A percentile compares a stretch with the other conserved stretches of the same genome.
Conservation (phyloP, 1,140 invertebrate species). For the Aphaenogaster ashmeadi region DNA sequence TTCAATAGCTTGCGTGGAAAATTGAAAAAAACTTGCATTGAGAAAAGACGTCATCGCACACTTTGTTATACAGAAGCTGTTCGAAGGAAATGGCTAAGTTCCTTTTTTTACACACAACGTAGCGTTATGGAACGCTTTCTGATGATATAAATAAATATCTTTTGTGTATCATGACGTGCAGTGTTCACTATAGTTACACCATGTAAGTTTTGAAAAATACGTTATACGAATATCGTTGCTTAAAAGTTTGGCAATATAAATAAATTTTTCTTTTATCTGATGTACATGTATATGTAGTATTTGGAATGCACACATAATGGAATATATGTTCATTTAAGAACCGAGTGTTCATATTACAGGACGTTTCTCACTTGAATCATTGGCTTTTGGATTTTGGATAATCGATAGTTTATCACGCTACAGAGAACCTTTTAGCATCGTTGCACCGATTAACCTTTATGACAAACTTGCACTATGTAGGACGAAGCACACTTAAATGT, state of each 20-base stretch:
- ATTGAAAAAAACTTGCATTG: background rate
- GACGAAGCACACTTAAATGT: constrained; percentile 58
- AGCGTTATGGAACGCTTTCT: background rate
- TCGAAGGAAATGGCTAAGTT: background rate
- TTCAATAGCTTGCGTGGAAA: background rate
- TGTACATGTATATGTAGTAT: background rate
- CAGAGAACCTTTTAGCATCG: constrained; percentile 68
- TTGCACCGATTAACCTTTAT: constrained; percentile 76
- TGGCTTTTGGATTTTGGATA: constrained; percentile 61
- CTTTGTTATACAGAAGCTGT: constrained; percentile 12
- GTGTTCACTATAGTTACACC: background rate
- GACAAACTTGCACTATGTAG: constrained; percentile 49
- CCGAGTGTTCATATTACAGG: background rate
- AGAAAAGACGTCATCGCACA: constrained; percentile 21
- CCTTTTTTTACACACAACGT: constrained; percentile 16
- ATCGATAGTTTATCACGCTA: constrained; percentile 70
- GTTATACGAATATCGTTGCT: background rate
- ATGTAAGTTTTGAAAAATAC: background rate
- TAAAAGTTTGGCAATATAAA: background rate
- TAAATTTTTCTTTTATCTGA: background rate
- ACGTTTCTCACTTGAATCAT: constrained; percentile 17
- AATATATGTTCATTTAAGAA: background rate
- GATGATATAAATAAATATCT: constrained; percentile 44
- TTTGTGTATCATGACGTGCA: constrained; percentile 22
- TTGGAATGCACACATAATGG: background rate